Evolutionary conservation across 64 coral and sea anemone genomes (phyloP), one percentile per base, ranked within the genome.

Genomic region (Pocillopora verrucosa): DNA sequence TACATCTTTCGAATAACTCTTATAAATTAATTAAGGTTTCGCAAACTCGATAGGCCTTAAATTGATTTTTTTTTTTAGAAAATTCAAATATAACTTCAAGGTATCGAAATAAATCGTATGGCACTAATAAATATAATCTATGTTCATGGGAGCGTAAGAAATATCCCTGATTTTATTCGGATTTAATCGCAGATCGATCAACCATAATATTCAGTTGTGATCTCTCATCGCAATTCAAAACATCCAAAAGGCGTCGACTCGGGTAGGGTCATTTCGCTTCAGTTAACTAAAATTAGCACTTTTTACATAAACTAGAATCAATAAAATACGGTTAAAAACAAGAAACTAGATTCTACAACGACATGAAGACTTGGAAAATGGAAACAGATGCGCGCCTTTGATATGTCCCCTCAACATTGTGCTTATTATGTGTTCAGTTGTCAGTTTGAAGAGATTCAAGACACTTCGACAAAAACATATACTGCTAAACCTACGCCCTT

Each of bases 151-250:
- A 51, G 41, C 41, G 3, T 4, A 3, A 51, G 41, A 4, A 3
- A 51, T 51, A 7, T 51, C 41, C 41, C 41, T 51, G 41, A 51
- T 51, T 7, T 51, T 51, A 7, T 4, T 51, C 41, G 7, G 41
- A 51, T 51, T 51, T 51, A 51, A 51, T 51, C 41, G 41, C 41
- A 51, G 41, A 51, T 51, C 41, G 41, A 51, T 51, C 41, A 51
- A 51, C 41, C 1, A 51, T 51, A 7, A 51, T 51, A 51, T 51
- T 51, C 41, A 51, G 41, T 51, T 51, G 20, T 59, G 12, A 34
- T 25, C 16, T 59, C 22, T 51, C 61, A 56, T 72, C 35, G 81
- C 64, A 56, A 84, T 70, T 38, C 64, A 56, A 84, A 84, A 56
- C 81, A 84, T 84, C 19, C 35, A 4, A 84, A 72, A 56, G 37